Evolutionary conservation across 2,888 invertebrate genomes (phyloP).

Genomic region (Dolichomitus sp.): DNA sequence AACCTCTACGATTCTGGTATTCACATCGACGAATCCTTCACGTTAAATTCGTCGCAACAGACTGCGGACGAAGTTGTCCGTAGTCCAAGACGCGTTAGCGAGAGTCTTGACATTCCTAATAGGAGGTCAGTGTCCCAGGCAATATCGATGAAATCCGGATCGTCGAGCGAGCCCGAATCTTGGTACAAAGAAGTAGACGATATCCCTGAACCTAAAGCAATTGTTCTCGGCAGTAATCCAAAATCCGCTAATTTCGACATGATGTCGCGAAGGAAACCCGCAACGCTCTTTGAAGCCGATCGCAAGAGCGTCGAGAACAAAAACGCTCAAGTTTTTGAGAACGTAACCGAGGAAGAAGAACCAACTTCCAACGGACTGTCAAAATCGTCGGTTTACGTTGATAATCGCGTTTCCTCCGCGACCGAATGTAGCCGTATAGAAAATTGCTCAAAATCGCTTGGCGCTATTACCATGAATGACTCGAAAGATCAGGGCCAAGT

Average conservation of each 20-base stretch:
- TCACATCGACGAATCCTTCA: conserved; percentile 76
- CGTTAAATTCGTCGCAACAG: conserved; percentile 65
- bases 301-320: conserved; percentile 40
- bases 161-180: conserved; percentile 62
- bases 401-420: conserved; percentile 36
- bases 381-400: conserved; percentile 33
- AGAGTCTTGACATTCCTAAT: conserved; percentile 78
- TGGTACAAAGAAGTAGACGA: conserved; percentile 76
- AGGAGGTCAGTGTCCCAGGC: conserved; percentile 72
- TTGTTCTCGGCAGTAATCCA: conserved; percentile 79
- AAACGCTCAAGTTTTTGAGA: conserved; percentile 79
- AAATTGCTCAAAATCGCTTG: conserved; percentile 45
- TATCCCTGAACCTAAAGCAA: conserved; percentile 67
- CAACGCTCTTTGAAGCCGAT: conserved; percentile 27
- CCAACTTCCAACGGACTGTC: conserved; percentile 70
- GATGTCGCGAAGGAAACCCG: conserved; percentile 70
- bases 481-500: conserved; percentile 81
- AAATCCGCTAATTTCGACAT: conserved; percentile 74
- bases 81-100: conserved; percentile 78
- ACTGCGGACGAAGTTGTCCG: conserved; percentile 68
- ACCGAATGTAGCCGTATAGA: conserved; percentile 57
- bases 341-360: conserved; percentile 85
- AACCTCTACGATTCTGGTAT: conserved; percentile 77
- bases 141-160: conserved; percentile 71
- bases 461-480: conserved; percentile 46